Base-by-base conservation (phyloP, 2,888 invertebrate species). In the Coleophora flavipennella region DNA sequence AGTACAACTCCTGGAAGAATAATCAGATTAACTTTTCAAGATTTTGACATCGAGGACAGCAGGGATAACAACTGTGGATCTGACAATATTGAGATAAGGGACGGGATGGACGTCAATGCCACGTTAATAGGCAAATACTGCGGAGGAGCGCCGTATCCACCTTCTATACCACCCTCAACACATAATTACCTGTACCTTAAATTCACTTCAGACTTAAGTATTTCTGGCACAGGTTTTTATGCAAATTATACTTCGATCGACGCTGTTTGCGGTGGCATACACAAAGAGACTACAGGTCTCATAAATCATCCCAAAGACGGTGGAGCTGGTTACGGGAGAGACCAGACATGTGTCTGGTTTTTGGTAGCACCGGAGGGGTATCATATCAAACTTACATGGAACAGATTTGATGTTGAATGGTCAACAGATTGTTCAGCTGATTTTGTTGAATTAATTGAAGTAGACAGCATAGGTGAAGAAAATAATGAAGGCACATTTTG, bases 181-280 rank as follows among this genome's bases (percentile, higher is more conserved):
- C 84, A 88, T 39, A 95, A 95, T 69, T 87, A 88, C 54, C 72
- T 97, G 63, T 89, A 87, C 63, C 53, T 97, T 9, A 86, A 86
- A 45, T 91, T 95, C 55, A 67, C 68, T 39, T 89, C 89, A 0
- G 91, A 91, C 55, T 53, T 67, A 32, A 87, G 78, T 12, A 52
- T 87, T 11, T 62, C 75, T 4, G 88, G 89, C 2, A 79, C 84
- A 34, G 95, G 95, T 2, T 95, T 96, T 62, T 85, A 86, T 43
- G 91, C 92, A 1, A 91, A 91, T 44, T 96, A 92, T 59, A 88
- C 90, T 0, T 86, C 91, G 0, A 64, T 91, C 26, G 84, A 89
- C 42, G 86, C 86, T 65, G 89, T 79, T 42, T 95, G 95, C 70
- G 95, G 95, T 1, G 94, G 94, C 2, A 87, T 93, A 37, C 68